Conservation (phyloP, 2,113 vertebrate genomes). For the Malurus alboscapulatus region DNA sequence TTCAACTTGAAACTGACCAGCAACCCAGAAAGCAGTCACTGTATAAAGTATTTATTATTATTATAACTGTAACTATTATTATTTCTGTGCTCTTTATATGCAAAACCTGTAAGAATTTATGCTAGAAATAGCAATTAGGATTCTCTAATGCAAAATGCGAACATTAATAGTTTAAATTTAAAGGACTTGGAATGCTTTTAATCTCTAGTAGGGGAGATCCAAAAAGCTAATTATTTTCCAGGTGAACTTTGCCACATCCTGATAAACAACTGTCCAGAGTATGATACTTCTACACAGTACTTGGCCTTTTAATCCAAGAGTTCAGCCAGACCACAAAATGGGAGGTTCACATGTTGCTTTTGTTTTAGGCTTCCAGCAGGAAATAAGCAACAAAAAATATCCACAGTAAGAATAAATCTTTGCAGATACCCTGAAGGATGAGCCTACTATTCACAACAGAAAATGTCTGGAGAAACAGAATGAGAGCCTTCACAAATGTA, state of each 20-base stretch:
- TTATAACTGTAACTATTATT: not conserved
- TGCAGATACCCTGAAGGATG: not conserved
- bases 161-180: not conserved
- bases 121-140: not conserved
- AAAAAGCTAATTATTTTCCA: not conserved
- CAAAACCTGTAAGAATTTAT: not conserved
- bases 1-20: not conserved
- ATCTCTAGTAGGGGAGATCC: not conserved
- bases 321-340: conserved; percentile 31
- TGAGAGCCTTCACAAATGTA: not conserved
- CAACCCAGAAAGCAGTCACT: not conserved
- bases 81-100: not conserved
- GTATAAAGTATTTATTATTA: not conserved
- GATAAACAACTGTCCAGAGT: not conserved
- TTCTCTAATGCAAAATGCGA: not conserved
- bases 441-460: not conserved
- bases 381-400: not conserved
- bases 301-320: not conserved
- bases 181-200: fast-evolving
- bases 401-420: not conserved
- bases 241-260: not conserved
- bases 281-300: not conserved
- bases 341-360: not conserved
- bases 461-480: not conserved
- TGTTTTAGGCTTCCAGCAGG: conserved; percentile 6